phyloP scores from a whole-genome alignment of 2,797 vertebrate species.

The Coluber constrictor region DNA sequence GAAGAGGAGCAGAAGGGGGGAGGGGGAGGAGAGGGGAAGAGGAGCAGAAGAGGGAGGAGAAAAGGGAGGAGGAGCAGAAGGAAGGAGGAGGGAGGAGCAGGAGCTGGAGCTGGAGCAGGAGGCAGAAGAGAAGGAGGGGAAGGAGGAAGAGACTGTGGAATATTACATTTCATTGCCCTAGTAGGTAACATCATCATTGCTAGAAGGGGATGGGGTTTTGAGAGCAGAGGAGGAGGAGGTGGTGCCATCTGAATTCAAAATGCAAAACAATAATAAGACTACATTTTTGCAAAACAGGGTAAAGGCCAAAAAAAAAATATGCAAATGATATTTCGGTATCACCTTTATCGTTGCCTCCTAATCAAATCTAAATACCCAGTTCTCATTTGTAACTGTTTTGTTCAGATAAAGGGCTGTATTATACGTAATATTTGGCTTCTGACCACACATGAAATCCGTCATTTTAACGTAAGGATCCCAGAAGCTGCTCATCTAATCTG shows the following conservation, averaged over 20 bases:
- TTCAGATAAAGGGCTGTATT: background rate
- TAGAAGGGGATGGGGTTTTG: too few species aligned
- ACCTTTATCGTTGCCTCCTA: background rate
- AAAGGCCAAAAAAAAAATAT: background rate
- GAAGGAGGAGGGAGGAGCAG: too few species aligned
- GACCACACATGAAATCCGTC: background rate
- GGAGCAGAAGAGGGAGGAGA: too few species aligned
- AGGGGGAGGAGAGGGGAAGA: too few species aligned
- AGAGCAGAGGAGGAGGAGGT: too few species aligned
- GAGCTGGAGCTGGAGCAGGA: too few species aligned
- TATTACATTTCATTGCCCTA: too few species aligned
- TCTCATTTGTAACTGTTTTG: background rate
- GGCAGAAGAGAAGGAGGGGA: too few species aligned
- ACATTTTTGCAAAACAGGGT: background rate
- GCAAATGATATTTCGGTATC: background rate
- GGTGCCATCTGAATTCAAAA: background rate
- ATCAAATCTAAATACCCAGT: background rate
- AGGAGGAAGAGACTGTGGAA: too few species aligned
- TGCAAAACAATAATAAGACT: background rate
- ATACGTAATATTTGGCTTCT: background rate
- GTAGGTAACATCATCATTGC: too few species aligned
- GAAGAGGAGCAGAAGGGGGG: rapidly evolving
- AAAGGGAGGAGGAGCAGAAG: too few species aligned
- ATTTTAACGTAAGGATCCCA: background rate
- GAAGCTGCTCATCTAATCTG: background rate